Conservation (phyloP, 2,113 vertebrate genomes). For the Phalacrocorax pelagicus region DNA sequence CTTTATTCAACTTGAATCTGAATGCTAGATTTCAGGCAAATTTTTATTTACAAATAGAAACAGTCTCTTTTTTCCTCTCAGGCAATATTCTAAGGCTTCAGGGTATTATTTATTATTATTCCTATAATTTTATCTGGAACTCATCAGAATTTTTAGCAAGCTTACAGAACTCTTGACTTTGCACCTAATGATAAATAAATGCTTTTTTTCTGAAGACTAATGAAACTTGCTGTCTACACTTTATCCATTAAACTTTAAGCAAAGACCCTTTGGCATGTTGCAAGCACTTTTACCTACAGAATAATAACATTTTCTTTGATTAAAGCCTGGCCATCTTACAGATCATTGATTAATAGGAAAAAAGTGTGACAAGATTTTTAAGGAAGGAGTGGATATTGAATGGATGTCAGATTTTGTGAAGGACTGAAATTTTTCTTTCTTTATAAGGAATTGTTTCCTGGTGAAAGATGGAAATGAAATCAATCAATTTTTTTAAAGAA, state of each 20-base stretch:
- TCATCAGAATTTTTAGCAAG: not conserved
- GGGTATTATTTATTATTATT: not conserved
- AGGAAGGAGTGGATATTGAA: not conserved
- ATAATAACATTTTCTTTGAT: not conserved
- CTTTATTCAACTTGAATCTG: not conserved
- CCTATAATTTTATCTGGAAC: not conserved
- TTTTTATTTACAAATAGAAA: not conserved
- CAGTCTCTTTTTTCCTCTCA: not conserved
- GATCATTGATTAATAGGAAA: not conserved
- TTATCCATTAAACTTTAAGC: not conserved
- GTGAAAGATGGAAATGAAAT: not conserved
- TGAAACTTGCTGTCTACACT: not conserved
- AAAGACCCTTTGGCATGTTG: not conserved
- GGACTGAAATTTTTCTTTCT: not conserved
- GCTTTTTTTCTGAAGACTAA: not conserved
- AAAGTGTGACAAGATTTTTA: not conserved
- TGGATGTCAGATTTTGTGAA: not conserved
- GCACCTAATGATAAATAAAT: not conserved
- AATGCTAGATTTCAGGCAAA: not conserved
- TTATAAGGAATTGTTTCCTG: not conserved
- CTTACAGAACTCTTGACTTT: not conserved
- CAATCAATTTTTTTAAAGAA: not conserved
- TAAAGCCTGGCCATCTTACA: not conserved
- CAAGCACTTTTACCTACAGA: conserved; percentile 2
- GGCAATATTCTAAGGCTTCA: not conserved